phyloP scores from a whole-genome alignment of 37 sponge, comb jelly and placozoan genomes.

The Halichondria panicea region DNA sequence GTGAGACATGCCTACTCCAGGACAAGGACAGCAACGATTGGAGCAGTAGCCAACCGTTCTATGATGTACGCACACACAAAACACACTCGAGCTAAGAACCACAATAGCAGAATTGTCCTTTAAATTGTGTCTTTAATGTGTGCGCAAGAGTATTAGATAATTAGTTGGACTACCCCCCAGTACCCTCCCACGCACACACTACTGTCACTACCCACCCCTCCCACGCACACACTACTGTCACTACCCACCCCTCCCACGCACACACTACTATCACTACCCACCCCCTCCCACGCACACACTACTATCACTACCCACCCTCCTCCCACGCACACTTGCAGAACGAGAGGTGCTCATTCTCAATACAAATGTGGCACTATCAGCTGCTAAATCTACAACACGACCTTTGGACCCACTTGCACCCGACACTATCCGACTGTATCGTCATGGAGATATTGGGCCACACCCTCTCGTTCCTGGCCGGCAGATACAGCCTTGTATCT shows the following conservation, averaged over 20 bases:
- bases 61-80: conserved; percentile 23
- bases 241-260: conserved; percentile 26
- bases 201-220: conserved; percentile 9
- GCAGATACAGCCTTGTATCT: conserved; percentile 10
- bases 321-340: conserved; percentile 20
- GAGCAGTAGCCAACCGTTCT: conserved; percentile 32
- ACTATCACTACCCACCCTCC: background rate
- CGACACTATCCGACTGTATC: background rate
- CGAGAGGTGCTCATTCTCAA: conserved; percentile 50
- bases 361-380: conserved; percentile 71
- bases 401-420: conserved; percentile 19
- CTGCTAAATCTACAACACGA: conserved; percentile 35
- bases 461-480: conserved; percentile 16
- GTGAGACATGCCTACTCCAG: conserved; percentile 28
- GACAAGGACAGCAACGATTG: conserved; percentile 46
- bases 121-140: too few relatives aligned
- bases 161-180: background rate
- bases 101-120: background rate
- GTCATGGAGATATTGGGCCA: conserved; percentile 5
- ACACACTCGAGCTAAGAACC: background rate
- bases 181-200: conserved; percentile 13
- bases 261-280: too few relatives aligned
- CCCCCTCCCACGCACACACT: conserved; percentile 23
- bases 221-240: conserved; percentile 2
- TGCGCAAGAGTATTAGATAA: too few relatives aligned